phyloP scores from a whole-genome alignment of 2,888 invertebrate genomes.

The Coleophora deauratella region DNA sequence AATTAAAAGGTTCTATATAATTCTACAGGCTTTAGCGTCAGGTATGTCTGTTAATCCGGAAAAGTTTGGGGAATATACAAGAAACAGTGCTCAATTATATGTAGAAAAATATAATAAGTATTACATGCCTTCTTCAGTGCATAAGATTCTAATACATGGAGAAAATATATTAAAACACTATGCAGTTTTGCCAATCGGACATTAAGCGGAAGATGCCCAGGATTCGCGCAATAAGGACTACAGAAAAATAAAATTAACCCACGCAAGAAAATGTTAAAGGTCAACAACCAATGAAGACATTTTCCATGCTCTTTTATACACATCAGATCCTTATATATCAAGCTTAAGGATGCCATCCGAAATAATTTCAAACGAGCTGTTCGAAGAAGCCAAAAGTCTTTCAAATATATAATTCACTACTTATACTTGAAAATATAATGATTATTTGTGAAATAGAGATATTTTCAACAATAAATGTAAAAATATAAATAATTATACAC shows the following conservation, averaged over 20 bases:
- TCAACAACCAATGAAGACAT: conserved; percentile 11
- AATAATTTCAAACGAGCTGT: too few relatives aligned
- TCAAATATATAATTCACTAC: too few relatives aligned
- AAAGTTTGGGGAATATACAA: conserved; percentile 7
- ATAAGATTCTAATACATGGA: conserved; percentile 5
- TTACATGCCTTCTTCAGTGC: conserved; percentile 5
- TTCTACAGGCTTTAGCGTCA: conserved; percentile 5
- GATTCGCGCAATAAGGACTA: conserved; percentile 7
- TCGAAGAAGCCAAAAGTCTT: too few relatives aligned
- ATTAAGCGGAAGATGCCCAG: conserved; percentile 4
- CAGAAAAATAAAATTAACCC: conserved; percentile 1
- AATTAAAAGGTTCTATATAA: conserved; percentile 7
- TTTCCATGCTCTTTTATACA: conserved; percentile 9
- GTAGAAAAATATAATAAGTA: conserved; percentile 3
- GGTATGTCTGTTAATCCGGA: conserved; percentile 2
- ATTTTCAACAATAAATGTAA: too few relatives aligned
- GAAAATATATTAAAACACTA: conserved; percentile 5
- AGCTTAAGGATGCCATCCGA: too few relatives aligned
- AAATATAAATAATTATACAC: too few relatives aligned
- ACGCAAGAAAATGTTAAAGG: conserved; percentile 8
- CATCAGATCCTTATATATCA: too few relatives aligned
- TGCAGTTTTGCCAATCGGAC: conserved; percentile 4
- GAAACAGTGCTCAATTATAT: conserved; percentile 4
- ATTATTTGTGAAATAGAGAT: too few relatives aligned
- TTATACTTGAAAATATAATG: too few relatives aligned